Percentiles rank a stretch among this genome's conserved stretches.
phyloP scores from a whole-genome alignment of 2,113 vertebrate species.

The Sakesphorus luctuosus region DNA sequence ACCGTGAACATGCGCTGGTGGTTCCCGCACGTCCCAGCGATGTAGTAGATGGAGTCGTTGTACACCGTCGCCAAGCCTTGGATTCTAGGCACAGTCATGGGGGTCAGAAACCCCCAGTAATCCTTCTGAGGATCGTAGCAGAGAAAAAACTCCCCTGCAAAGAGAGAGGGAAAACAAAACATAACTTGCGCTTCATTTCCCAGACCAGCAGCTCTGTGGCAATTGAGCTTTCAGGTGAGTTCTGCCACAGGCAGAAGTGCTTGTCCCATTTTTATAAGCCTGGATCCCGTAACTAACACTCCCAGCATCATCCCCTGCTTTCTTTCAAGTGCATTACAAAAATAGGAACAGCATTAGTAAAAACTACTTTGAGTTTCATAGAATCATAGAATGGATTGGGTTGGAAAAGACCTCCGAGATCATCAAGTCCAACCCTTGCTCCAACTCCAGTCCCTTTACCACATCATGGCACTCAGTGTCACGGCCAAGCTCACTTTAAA shows the following conservation, averaged over 20 bases:
- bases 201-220: not conserved
- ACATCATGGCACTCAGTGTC: too few relatives aligned
- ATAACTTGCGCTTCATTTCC: not conserved
- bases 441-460: too few relatives aligned
- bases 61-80: slow-evolving; percentile 93
- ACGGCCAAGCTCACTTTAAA: too few relatives aligned
- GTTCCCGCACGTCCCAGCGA: slow-evolving; percentile 94
- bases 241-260: not conserved
- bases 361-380: not conserved
- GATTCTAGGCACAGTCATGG: slow-evolving; percentile 93
- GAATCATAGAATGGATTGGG: too few relatives aligned
- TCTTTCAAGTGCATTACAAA: not conserved
- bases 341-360: not conserved
- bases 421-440: too few relatives aligned
- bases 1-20: slow-evolving; percentile 97
- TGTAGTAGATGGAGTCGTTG: slow-evolving; percentile 94
- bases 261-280: not conserved
- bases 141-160: slow-evolving; percentile 95
- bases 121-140: slow-evolving; percentile 96
- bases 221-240: not conserved
- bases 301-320: not conserved
- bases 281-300: not conserved
- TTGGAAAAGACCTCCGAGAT: too few relatives aligned
- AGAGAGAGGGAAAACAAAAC: slow-evolving; percentile 24
- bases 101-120: slow-evolving; percentile 95